Percentiles rank a stretch among this genome's conserved stretches.
Conservation (phyloP, 2,888 invertebrate genomes). For the Hirtodrosophila histrioides region DNA sequence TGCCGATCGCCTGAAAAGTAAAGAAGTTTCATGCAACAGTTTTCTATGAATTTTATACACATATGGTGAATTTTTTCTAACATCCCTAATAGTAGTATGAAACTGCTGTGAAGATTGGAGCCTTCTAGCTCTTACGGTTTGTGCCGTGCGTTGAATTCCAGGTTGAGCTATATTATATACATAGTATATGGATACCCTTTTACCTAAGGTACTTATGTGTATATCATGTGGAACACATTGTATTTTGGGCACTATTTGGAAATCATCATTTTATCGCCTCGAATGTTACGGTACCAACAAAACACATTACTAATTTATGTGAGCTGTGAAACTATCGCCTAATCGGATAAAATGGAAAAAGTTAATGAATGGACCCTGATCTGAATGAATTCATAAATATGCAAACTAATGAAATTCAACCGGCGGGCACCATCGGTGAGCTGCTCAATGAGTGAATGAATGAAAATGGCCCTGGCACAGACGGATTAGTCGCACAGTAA, state of each 20-base stretch:
- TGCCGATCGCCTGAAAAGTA: no score
- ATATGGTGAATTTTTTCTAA: no score
- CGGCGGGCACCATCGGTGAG: not conserved
- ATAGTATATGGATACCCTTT: no score
- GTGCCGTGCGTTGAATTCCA: no score
- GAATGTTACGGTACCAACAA: slow-evolving; percentile 19
- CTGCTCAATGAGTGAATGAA: slow-evolving; percentile 21
- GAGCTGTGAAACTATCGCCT: slow-evolving; percentile 38
- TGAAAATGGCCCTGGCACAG: not conserved
- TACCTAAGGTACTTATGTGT: no score
- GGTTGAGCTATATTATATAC: no score
- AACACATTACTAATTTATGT: slow-evolving; percentile 29
- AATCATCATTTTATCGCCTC: slow-evolving; percentile 50
- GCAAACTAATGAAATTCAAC: slow-evolving; percentile 31
- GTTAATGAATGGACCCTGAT: slow-evolving; percentile 47
- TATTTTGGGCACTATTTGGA: not conserved
- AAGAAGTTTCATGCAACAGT: no score
- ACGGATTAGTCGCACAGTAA: not conserved
- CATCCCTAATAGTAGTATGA: no score
- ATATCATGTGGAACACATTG: no score
- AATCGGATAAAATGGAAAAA: slow-evolving; percentile 48
- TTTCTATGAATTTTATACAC: no score
- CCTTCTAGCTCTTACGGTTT: no score
- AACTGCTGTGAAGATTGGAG: no score
- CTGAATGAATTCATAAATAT: slow-evolving; percentile 62